Conservation (phyloP, 2,888 invertebrate species). For the Drosophila atroscutellata region DNA sequence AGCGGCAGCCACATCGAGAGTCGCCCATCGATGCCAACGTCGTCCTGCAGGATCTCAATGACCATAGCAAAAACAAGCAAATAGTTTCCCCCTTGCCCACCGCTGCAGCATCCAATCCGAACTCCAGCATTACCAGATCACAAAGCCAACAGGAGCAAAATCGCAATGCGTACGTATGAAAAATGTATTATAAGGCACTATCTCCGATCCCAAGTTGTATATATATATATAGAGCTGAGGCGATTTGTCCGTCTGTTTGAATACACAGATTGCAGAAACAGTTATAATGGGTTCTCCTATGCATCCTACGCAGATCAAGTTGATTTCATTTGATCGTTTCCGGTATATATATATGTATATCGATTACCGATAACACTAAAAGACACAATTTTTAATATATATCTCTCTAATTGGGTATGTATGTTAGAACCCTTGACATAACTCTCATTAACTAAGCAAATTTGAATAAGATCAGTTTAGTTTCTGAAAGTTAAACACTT, state of each 20-base stretch:
- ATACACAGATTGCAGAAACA: not conserved
- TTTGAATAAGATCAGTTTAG: not conserved
- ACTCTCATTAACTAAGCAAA: not conserved
- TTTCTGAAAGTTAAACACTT: not conserved
- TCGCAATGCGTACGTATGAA: conserved; percentile 38
- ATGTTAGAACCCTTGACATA: not conserved
- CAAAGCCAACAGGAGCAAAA: conserved; percentile 37
- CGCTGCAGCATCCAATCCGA: conserved; percentile 2
- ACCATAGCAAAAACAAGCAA: not conserved
- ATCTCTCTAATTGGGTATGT: not conserved
- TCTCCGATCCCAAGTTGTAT: not conserved
- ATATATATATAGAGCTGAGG: not conserved
- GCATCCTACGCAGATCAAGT: not conserved
- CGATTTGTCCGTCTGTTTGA: not conserved
- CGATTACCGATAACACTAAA: not conserved
- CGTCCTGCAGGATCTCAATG: conserved; percentile 45
- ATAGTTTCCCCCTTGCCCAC: not conserved
- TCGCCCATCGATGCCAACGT: conserved; percentile 63
- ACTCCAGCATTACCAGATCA: conserved; percentile 18
- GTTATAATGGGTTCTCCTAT: not conserved
- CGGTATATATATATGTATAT: not conserved
- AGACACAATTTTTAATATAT: not conserved
- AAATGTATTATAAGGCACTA: no score
- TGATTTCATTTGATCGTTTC: not conserved
- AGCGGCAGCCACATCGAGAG: conserved; percentile 15